Evolutionary conservation across 2,797 vertebrate genomes (phyloP).

Genomic region (Gorsachius magnificus): DNA sequence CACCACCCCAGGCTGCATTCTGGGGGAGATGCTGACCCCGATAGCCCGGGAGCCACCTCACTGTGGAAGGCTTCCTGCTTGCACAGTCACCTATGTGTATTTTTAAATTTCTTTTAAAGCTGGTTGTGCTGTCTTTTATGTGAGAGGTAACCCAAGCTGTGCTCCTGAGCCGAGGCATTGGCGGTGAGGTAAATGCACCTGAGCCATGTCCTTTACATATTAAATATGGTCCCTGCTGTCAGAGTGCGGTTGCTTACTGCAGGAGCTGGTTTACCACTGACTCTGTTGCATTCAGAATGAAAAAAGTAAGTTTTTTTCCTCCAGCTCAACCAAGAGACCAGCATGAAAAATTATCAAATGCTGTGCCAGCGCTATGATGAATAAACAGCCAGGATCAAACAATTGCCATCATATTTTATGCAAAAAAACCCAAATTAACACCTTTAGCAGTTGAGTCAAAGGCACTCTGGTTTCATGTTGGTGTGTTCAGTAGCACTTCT

Average conservation of each 20-base stretch:
- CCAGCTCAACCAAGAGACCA: not conserved
- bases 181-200: not conserved
- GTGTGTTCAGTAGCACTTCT: not conserved
- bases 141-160: not conserved
- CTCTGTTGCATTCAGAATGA: not conserved
- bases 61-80: not conserved
- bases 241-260: not conserved
- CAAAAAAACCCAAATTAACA: not conserved
- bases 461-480: not conserved
- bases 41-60: not conserved
- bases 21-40: not conserved
- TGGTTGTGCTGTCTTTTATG: not conserved
- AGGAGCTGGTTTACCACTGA: not conserved
- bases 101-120: not conserved
- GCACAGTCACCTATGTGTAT: not conserved
- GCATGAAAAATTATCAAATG: not conserved
- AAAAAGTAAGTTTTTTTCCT: not conserved
- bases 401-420: not conserved
- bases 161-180: not conserved
- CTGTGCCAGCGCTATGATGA: not conserved
- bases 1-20: not conserved
- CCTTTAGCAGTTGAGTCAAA: not conserved
- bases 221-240: not conserved
- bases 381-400: not conserved
- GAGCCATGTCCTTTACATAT: not conserved